These are phyloP conservation scores for Chelonoidis abingdonii DNA, from an alignment of 2,113 vertebrate genomes.

Conservation along the genomic window DNA sequence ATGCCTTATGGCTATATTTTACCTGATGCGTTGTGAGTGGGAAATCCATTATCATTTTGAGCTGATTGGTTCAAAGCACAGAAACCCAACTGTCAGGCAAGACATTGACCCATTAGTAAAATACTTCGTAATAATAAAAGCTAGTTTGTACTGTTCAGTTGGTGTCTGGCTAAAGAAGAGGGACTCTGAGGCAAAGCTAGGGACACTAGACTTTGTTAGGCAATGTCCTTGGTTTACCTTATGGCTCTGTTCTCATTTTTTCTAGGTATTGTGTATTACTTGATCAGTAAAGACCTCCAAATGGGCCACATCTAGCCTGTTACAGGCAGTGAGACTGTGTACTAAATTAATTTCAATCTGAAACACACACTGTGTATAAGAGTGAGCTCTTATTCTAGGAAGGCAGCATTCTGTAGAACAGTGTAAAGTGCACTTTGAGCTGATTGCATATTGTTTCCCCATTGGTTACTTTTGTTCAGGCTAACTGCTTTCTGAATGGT, in stretches of 20 bases:
- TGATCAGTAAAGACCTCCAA: constrained; percentile 7
- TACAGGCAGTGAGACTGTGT: neutral
- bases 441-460: constrained; percentile 7
- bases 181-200: neutral
- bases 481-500: constrained; percentile 45
- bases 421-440: neutral
- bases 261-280: neutral
- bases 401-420: neutral
- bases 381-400: neutral
- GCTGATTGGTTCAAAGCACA: neutral
- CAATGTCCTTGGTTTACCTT: neutral
- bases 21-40: rapidly evolving
- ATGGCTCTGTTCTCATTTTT: neutral
- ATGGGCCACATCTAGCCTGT: neutral
- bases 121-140: neutral
- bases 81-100: neutral
- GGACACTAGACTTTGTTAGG: neutral
- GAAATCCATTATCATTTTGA: neutral
- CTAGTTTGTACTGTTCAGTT: neutral
- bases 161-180: rapidly evolving
- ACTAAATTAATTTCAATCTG: neutral
- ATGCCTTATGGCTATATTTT: neutral
- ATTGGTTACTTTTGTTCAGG: neutral
- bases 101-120: neutral
- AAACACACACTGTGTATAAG: neutral